Evolutionary conservation across 2,888 invertebrate genomes (phyloP), one percentile per base, ranked within the genome.

Genomic region (Pinctada fucata): DNA sequence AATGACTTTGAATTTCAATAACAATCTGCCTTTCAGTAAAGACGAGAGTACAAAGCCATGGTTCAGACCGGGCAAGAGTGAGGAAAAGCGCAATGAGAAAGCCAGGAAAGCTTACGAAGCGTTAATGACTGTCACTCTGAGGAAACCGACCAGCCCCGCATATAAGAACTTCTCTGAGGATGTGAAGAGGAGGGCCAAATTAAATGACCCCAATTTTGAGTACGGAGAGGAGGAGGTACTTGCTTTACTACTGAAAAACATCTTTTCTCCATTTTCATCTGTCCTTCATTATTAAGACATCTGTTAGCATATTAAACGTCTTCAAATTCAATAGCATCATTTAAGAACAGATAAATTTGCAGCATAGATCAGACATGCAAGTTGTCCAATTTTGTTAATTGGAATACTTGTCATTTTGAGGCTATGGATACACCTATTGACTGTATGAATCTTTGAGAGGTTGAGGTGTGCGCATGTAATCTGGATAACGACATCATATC

Each of bases 11-110:
- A 31, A 31, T 31, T 31, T 31, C 31, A 31, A 31, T 31, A 31
- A 31, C 31, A 31, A 31, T 58, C 13, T 58, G 6, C 13, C 8
- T 58, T 58, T 10, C 85, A 93, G 93, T 81, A 90, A 92, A 83
- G 90, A 91, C 75, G 89, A 91, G 49, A 91, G 90, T 65, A 88
- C 91, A 76, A 95, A 95, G 86, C 99, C 99, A 0, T 99, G 99
- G 99, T 95, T 95, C 88, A 94, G 96, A 81, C 94, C 95, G 84
- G 95, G 95, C 52, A 98, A 98, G 90, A 95, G 96, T 0, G 94
- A 94, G 0, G 96, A 96, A 86, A 31, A 31, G 31, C 94, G 96
- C 75, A 99, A 99, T 92, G 95, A 95, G 85, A 94, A 95, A 69
- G 92, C 92, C 4, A 78, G 83, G 67, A 87, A 90, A 76, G 92